Percentiles rank a stretch among this genome's conserved stretches.
These are phyloP conservation scores for Acinonyx jubatus DNA, from an alignment of 2,113 vertebrate species.

Conservation along the genomic window DNA sequence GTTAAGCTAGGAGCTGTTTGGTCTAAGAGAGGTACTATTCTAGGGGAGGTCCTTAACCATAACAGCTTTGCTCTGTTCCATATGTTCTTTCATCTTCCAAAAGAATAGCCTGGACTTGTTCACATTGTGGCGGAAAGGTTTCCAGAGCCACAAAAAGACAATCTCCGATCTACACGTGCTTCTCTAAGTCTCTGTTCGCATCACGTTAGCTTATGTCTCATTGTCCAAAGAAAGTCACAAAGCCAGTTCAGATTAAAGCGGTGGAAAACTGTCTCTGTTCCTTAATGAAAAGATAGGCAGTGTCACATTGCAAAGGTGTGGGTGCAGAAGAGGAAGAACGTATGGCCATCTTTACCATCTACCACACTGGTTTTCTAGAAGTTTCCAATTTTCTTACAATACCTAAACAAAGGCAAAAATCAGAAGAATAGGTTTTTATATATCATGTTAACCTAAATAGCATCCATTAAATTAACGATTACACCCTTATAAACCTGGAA, in stretches of 20 bases:
- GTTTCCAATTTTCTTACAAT: not conserved
- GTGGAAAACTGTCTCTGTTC: not conserved
- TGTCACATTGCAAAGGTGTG: not conserved
- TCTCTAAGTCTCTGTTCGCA: not conserved
- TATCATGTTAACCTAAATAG: not conserved
- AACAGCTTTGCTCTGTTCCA: not conserved
- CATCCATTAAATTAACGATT: not conserved
- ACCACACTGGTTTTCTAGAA: not conserved
- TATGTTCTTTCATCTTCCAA: not conserved
- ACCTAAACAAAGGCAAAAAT: not conserved
- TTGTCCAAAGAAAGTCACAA: not conserved
- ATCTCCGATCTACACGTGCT: not conserved
- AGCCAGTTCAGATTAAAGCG: not conserved
- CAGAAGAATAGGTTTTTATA: not conserved
- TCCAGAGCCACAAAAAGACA: not conserved
- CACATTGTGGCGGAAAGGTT: not conserved
- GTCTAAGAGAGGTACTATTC: not conserved
- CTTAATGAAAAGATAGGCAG: not conserved
- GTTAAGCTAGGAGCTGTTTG: not conserved
- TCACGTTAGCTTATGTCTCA: not conserved
- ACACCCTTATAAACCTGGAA: not conserved
- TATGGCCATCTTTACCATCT: not conserved
- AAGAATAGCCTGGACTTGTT: not conserved
- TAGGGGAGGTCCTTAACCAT: not conserved
- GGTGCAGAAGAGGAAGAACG: not conserved